A percentile compares a stretch with the other conserved stretches of the same genome.
Evolutionary conservation across 2,113 vertebrate genomes (phyloP).

Genomic region (Onychostruthus taczanowskii): DNA sequence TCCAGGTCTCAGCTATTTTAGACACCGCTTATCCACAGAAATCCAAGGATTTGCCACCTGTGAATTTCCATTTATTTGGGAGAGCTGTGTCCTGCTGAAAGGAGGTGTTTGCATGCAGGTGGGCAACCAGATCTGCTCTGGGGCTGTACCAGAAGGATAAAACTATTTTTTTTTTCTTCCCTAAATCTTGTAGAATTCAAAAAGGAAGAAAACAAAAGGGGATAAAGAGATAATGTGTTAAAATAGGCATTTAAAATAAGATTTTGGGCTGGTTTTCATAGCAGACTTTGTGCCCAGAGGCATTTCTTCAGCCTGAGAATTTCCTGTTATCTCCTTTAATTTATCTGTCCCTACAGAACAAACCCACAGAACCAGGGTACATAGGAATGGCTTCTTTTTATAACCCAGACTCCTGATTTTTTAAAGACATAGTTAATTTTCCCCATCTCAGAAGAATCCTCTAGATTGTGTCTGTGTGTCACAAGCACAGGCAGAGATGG

Average conservation of each 20-base stretch:
- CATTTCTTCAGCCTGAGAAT: not conserved
- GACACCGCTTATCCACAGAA: not conserved
- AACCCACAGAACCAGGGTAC: not conserved
- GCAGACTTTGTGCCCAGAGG: not conserved
- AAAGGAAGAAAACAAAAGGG: not conserved
- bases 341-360: not conserved
- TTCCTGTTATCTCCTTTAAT: not conserved
- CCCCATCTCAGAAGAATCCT: not conserved
- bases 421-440: rapidly evolving
- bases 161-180: rapidly evolving
- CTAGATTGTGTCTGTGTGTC: not conserved
- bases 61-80: not conserved
- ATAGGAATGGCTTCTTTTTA: not conserved
- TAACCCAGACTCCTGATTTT: not conserved
- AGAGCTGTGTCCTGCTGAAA: not conserved
- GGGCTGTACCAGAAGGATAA: not conserved
- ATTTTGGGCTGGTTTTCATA: not conserved
- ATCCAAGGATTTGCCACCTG: not conserved
- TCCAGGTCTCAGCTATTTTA: not conserved
- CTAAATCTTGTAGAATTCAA: not conserved
- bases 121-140: not conserved
- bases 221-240: not conserved
- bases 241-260: not conserved
- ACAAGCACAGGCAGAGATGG: not conserved
- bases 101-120: not conserved